Base-by-base conservation (phyloP, 2,113 vertebrate species). In the Gymnogyps californianus region DNA sequence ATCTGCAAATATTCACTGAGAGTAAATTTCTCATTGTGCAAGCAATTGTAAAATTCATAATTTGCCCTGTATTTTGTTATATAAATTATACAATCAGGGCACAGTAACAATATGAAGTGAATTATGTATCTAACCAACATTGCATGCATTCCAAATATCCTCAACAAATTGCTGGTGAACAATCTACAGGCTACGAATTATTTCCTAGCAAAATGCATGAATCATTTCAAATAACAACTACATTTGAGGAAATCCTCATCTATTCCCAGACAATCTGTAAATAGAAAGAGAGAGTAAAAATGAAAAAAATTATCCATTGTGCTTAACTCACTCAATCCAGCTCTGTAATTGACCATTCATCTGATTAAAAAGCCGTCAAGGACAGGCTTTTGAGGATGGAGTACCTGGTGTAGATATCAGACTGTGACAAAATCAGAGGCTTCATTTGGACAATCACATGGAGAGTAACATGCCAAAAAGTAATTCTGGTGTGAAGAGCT, bases 31-130 rank as follows among this genome's bases (percentile, higher is more conserved):
- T 88, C 18, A 22, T 96, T 97, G 95, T 97, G 89, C 81, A 96
- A 91, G 94, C 95, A 97, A 97, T 94, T 95, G 87, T 97, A 96
- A 97, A 97, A 96, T 97, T 97, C 94, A 77, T 94, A 95, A 97
- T 97, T 96, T 94, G 57, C 61, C 74, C 72, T 64, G 55, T 92
- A 91, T 96, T 97, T 97, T 96, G 88, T 94, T 96, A 87, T 72
- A 96, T 91, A 96, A 97, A 97, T 97, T 96, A 95, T 80, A 95
- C 89, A 96, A 97, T 96, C 94, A 85, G 83, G 83, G 74, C 74
- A 79, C 77, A 95, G 87, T 92, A 89, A 95, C 95, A 93, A 90
- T 90, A 89, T 91, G 76, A 93, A 95, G 88, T 89, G 92, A 96
- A 97, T 97, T 95, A 87, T 91, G 77, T 71, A 96, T 96, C 88